These are phyloP conservation scores for Folsomia candida DNA, from an alignment of 2,888 invertebrate genomes.

Conservation along the genomic window DNA sequence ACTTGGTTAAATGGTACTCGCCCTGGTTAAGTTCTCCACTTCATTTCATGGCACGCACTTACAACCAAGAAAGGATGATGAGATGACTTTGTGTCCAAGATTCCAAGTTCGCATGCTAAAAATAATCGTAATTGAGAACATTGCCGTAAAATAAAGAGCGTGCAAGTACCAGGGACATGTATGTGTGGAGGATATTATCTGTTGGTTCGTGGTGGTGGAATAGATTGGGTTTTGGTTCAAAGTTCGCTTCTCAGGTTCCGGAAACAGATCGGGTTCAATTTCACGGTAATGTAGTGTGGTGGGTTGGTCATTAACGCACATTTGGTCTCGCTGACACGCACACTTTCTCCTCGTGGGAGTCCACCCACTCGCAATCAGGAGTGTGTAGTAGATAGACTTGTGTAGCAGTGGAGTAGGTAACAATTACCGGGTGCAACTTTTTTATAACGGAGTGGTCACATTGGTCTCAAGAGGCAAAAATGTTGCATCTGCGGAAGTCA, in stretches of 20 bases:
- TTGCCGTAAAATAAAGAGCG: neutral
- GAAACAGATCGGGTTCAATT: neutral
- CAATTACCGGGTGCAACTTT: neutral
- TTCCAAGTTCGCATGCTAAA: neutral
- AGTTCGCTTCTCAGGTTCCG: neutral
- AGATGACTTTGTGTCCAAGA: neutral
- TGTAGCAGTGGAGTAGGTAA: neutral
- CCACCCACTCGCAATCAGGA: neutral
- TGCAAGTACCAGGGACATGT: too few relatives aligned
- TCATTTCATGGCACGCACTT: slow-evolving; percentile 4
- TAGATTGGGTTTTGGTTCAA: neutral
- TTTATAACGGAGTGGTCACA: neutral
- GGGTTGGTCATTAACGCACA: slow-evolving; percentile 11
- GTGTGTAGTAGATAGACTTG: neutral
- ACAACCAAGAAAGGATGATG: neutral
- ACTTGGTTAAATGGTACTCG: neutral
- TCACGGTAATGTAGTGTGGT: neutral
- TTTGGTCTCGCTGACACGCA: slow-evolving; percentile 10
- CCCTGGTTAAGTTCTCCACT: neutral
- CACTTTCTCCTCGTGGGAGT: neutral
- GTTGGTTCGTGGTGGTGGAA: neutral
- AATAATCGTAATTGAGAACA: neutral
- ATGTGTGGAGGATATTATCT: neutral
- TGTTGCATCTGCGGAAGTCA: neutral
- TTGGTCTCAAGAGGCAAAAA: neutral